Conservation (phyloP, 1,140 invertebrate species). For the Magallana ariakensis region DNA sequence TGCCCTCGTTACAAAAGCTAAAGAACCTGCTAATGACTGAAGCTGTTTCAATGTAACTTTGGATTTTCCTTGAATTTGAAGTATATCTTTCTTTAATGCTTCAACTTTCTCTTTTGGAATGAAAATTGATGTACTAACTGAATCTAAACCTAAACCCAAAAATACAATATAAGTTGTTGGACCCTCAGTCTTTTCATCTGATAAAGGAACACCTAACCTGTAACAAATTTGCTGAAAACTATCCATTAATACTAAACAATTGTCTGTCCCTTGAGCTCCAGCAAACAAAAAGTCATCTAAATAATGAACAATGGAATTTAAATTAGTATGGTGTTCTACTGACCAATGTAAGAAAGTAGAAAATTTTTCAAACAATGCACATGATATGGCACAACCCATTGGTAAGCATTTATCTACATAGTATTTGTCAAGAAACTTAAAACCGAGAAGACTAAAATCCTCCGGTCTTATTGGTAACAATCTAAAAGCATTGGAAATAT, state of each 20-base stretch:
- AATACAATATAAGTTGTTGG: neutral
- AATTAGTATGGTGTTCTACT: neutral
- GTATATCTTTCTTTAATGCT: neutral
- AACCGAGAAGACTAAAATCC: neutral
- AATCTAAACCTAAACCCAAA: neutral
- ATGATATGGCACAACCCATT: neutral
- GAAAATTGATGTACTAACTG: neutral
- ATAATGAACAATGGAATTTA: neutral
- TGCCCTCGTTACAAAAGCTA: neutral
- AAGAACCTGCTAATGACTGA: neutral
- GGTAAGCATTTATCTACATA: neutral
- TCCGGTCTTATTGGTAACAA: neutral
- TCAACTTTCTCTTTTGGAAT: neutral
- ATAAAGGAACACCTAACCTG: neutral
- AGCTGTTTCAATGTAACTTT: neutral
- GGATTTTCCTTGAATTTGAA: neutral
- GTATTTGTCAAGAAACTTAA: neutral
- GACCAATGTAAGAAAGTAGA: neutral
- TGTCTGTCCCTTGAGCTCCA: neutral
- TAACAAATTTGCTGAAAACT: neutral
- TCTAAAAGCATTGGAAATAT: neutral
- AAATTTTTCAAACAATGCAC: neutral
- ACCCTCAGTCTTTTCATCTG: neutral
- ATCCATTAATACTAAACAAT: neutral
- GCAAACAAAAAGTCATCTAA: neutral